Base-by-base conservation (phyloP, 1,140 invertebrate species). In the Bursaphelenchus mucronatus region DNA sequence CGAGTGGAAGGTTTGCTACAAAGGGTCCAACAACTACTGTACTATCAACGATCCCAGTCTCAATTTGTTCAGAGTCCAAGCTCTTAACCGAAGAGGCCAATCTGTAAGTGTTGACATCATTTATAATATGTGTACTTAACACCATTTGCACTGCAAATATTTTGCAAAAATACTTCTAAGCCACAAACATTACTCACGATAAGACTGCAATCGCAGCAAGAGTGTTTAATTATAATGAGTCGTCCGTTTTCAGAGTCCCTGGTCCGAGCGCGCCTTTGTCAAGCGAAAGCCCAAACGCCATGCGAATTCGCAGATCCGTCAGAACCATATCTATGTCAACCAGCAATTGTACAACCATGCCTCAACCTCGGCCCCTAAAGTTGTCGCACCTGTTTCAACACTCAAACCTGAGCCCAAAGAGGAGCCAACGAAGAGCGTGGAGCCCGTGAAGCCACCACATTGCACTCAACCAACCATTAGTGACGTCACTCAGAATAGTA, bases 1-100 rank as follows among this genome's bases (percentile, higher is more conserved):
- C 13, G 39, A 52, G 9, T 72, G 70, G 70, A 66, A 53, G 56
- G 49, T 75, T 15, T 73, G 68, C 73, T 72, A 71, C 58, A 54
- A 61, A 39, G 70, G 70, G 11, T 9, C 73, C 8, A 58, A 47
- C 9, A 69, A 51, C 0, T 50, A 30, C 0, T 49, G 57, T 11
- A 45, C 51, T 17, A 56, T 72, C 56, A 46, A 71, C 21, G 70
- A 72, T 19, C 15, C 58, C 10, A 55, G 52, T n/a, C 39, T 75
- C 11, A 44, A n/a, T 30, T 30, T 56, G 9, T 72, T 76, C 72
- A 55, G 70, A n/a, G 70, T 72, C 15, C 73, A 75, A 44, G 56
- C 72, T n/a, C 46, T 67, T 40, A 73, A 72, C 39, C 63, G 63
- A 67, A 49, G 17, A 10, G 63, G 17, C 4, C 40, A 39, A 11